A percentile compares a stretch with the other conserved stretches of the same genome.
phyloP scores from a whole-genome alignment of 2,113 vertebrate genomes.

The Micronisus gabar region DNA sequence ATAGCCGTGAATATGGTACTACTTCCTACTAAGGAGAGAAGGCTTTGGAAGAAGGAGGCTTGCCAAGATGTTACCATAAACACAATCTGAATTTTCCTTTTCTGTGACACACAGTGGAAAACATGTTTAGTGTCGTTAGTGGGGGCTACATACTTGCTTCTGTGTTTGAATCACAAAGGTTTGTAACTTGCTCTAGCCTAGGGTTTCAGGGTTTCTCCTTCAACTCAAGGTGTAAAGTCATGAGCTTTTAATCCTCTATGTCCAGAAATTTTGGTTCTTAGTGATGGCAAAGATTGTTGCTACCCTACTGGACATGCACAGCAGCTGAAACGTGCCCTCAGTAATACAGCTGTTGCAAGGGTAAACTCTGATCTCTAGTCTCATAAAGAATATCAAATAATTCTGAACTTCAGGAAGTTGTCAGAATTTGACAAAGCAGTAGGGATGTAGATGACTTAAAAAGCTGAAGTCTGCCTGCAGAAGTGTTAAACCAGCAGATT shows the following conservation, averaged over 20 bases:
- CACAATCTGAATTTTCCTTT: not conserved
- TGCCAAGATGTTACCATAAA: not conserved
- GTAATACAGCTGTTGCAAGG: not conserved
- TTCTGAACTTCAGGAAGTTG: not conserved
- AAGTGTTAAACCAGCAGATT: not conserved
- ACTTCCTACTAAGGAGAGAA: not conserved
- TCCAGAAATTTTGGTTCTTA: not conserved
- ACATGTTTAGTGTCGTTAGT: not conserved
- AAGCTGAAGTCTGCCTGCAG: not conserved
- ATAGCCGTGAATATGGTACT: not conserved
- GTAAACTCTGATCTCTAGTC: not conserved
- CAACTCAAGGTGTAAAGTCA: not conserved
- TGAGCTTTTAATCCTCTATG: not conserved
- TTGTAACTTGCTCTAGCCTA: not conserved
- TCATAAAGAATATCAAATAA: not conserved
- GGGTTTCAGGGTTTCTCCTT: not conserved
- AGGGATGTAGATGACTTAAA: not conserved
- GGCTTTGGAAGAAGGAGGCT: not conserved
- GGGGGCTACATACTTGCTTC: not conserved
- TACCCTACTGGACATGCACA: not conserved
- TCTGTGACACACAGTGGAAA: not conserved
- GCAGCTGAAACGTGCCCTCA: not conserved
- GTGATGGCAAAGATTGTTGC: not conserved
- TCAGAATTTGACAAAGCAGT: not conserved
- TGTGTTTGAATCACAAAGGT: not conserved